phyloP scores from a whole-genome alignment of 2,113 vertebrate genomes.

The Myrmecophaga tridactyla region DNA sequence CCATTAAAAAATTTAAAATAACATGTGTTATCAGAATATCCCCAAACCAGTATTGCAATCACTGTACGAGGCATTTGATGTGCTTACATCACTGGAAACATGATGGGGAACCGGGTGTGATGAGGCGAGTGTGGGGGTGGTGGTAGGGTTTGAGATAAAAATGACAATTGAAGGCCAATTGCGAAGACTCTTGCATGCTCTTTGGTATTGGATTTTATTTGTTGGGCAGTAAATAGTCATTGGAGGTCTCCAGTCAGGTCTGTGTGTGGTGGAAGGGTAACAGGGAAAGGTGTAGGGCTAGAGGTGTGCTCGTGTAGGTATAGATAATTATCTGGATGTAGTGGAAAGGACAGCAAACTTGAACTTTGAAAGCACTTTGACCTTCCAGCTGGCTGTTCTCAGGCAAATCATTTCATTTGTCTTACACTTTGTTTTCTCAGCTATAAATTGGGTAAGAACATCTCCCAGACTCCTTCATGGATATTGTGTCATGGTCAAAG shows the following conservation, averaged over 20 bases:
- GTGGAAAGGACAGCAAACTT: not conserved
- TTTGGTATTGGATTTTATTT: not conserved
- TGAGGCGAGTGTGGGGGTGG: not conserved
- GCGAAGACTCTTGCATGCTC: not conserved
- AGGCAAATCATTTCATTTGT: not conserved
- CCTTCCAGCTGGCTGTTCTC: not conserved
- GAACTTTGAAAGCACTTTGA: not conserved
- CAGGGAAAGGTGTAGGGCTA: not conserved
- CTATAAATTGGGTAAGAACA: not conserved
- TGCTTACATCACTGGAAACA: not conserved
- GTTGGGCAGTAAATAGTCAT: not conserved
- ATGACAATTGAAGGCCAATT: not conserved
- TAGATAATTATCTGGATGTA: not conserved
- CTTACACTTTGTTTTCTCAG: not conserved
- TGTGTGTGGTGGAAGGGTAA: too few relatives aligned
- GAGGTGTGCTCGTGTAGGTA: not conserved
- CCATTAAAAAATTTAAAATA: not conserved
- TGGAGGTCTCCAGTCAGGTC: not conserved
- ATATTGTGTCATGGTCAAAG: not conserved
- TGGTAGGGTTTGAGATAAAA: not conserved
- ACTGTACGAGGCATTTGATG: fast-evolving
- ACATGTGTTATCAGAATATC: not conserved
- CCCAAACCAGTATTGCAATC: not conserved
- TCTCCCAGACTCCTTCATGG: not conserved
- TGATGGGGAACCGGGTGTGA: not conserved